Base-by-base conservation (phyloP, 2,797 vertebrate genomes). In the Masticophis lateralis region DNA sequence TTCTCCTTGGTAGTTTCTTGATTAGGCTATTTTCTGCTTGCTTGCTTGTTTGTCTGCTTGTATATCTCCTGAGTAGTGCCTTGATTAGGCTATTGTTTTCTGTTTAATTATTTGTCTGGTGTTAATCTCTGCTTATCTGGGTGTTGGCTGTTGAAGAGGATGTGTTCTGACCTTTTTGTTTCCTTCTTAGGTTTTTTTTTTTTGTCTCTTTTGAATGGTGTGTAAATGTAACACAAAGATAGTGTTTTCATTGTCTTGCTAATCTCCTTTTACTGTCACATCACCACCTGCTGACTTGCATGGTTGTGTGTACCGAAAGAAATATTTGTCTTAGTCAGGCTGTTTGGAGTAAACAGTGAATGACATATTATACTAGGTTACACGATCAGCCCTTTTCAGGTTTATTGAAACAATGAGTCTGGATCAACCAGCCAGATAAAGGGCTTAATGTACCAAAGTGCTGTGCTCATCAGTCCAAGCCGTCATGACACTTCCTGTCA, bases 401-500 rank as follows among this genome's bases (percentile, higher is more conserved):
- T 97, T 97, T 97, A 97, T 94, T 92, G 74, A 95, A 95, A 97
- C 98, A 98, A 98, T 98, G 97, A 97, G 63, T 95, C 97, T 97
- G 98, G 93, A 98, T 97, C 97, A 98, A 97, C 96, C 97, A 96
- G 97, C 96, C 97, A 97, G 97, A 97, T 96, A 96, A 96, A 96
- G 93, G n/a, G 90, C 94, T 95, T 96, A 95, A 97, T 95, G 94
- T 93, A 92, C 69, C 92, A 92, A 94, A 94, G 97, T 97, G 98
- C 96, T 97, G 95, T 96, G 96, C 98, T 99, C 98, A 99, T 98
- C 98, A 98, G 92, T 98, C 88, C 98, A 97, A 83, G 96, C 93
- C 91, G 95, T 97, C 93, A 95, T 63, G 93, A 88, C 92, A 94
- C 88, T 90, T 93, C 96, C 83, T 92, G 95, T 95, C 93, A 88